A percentile compares a stretch with the other conserved stretches of the same genome.
Conservation (phyloP, 2,888 invertebrate species). For the Teleiodes luculella region DNA sequence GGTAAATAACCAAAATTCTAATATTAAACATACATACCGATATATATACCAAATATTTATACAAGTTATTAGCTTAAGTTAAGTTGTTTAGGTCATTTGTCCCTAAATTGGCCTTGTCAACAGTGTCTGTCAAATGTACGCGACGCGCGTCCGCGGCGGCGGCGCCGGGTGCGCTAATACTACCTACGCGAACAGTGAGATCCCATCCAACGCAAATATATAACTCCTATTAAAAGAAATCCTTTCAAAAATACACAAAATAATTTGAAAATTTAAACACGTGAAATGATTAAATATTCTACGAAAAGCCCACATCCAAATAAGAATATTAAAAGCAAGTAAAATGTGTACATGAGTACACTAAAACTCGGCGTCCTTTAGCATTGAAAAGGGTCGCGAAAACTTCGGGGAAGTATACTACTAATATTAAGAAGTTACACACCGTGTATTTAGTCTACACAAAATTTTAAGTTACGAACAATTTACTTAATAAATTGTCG, state of each 20-base stretch:
- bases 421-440: constrained; percentile 34
- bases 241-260: constrained; percentile 52
- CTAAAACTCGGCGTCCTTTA: constrained; percentile 16
- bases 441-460: constrained; percentile 7
- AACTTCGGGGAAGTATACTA: constrained; percentile 32
- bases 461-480: not conserved
- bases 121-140: constrained; percentile 70
- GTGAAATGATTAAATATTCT: constrained; percentile 50
- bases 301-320: constrained; percentile 73
- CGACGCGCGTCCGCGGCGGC: constrained; percentile 33
- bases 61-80: constrained; percentile 78
- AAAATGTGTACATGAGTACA: constrained; percentile 19
- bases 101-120: constrained; percentile 74
- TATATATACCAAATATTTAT: constrained; percentile 78
- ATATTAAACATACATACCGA: constrained; percentile 78
- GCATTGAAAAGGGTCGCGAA: constrained; percentile 31
- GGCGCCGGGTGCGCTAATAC: constrained; percentile 23
- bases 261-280: constrained; percentile 39
- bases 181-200: constrained; percentile 20
- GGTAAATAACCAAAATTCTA: constrained; percentile 78
- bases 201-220: constrained; percentile 32
- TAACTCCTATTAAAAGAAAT: constrained; percentile 67
- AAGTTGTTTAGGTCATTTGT: constrained; percentile 74
- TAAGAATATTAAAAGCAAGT: constrained; percentile 60
- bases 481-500: not conserved